phyloP scores from a whole-genome alignment of 2,113 vertebrate species.

The Rattus rattus region DNA sequence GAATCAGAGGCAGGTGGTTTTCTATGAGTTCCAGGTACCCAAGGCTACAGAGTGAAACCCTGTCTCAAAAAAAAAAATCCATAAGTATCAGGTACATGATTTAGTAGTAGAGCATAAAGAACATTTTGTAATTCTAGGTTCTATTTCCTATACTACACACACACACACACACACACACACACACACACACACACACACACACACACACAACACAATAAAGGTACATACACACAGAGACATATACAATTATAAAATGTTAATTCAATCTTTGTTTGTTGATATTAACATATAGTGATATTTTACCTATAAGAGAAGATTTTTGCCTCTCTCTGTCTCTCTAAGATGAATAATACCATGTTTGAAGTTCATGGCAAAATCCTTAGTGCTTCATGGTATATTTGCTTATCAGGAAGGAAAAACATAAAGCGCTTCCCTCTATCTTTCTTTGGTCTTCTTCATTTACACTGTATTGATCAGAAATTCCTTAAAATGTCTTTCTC shows the following conservation, averaged over 20 bases:
- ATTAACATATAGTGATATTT: neutral
- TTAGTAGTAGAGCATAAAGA: neutral
- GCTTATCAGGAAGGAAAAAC: neutral
- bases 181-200: neutral
- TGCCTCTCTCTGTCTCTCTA: neutral
- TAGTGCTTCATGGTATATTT: neutral
- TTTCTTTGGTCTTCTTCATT: neutral
- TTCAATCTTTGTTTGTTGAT: neutral
- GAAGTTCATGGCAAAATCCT: neutral
- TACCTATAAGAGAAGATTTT: neutral
- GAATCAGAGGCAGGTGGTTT: neutral
- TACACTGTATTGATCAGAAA: neutral
- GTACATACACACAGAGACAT: fast-evolving
- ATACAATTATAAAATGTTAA: neutral
- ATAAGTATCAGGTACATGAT: no score
- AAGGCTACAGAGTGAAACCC: neutral
- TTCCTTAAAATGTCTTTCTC: neutral
- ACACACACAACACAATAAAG: neutral
- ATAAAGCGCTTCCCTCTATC: neutral
- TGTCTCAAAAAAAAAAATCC: neutral
- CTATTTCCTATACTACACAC: neutral
- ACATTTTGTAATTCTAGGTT: neutral
- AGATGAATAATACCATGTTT: neutral
- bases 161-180: neutral
- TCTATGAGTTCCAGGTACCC: neutral